Conservation (phyloP, 2,888 invertebrate species). For the Nomada lathburiana region DNA sequence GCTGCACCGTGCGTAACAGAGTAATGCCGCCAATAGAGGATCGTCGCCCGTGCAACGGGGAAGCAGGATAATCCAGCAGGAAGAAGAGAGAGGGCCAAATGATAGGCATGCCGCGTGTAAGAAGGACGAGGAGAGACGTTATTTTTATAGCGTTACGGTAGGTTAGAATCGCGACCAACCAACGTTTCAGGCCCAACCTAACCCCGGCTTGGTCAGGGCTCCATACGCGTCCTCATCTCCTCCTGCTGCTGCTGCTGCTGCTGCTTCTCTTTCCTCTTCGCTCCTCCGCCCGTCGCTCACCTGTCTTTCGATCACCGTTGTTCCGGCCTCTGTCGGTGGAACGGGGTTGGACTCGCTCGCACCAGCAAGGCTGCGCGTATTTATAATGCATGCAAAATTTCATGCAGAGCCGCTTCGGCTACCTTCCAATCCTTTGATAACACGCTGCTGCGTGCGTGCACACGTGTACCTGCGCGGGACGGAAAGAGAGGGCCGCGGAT, state of each 20-base stretch:
- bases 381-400: conserved; percentile 84
- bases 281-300: conserved; percentile 49
- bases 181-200: conserved; percentile 78
- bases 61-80: conserved; percentile 59
- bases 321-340: conserved; percentile 39
- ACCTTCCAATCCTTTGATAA: conserved; percentile 82
- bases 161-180: conserved; percentile 80
- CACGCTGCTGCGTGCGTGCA: conserved; percentile 67
- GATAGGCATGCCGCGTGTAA: conserved; percentile 50
- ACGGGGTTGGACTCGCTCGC: conserved; percentile 44
- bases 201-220: conserved; percentile 72
- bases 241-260: not conserved
- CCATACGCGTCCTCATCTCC: conserved; percentile 46
- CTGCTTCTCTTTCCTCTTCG: conserved; percentile 28
- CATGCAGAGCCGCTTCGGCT: conserved; percentile 79
- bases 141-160: conserved; percentile 83
- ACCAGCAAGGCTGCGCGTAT: conserved; percentile 73
- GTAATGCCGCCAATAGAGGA: conserved; percentile 55
- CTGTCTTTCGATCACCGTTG: conserved; percentile 56
- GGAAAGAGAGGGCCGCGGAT: conserved; percentile 5
- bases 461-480: conserved; percentile 23
- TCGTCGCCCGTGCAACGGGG: conserved; percentile 56
- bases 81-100: conserved; percentile 56
- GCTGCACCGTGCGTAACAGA: conserved; percentile 56
- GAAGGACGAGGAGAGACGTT: conserved; percentile 75